A percentile compares a stretch with the other conserved stretches of the same genome.
These are phyloP conservation scores for Cephus sareptanus DNA, from an alignment of 2,888 invertebrate species.

Conservation along the genomic window DNA sequence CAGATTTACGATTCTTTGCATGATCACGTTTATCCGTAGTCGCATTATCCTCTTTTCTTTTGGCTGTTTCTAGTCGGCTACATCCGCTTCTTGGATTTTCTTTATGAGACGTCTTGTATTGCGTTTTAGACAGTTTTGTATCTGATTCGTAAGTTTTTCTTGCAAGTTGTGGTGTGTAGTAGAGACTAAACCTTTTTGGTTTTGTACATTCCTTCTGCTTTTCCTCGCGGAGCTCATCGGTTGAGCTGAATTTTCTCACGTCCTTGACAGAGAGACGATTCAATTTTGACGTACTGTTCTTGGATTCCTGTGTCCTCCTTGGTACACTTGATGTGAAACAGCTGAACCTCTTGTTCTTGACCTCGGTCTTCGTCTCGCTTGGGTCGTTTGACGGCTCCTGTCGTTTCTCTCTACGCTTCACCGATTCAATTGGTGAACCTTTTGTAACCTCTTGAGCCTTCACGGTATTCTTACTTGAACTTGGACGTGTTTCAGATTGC, in stretches of 20 bases:
- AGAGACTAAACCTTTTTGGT: conserved; percentile 52
- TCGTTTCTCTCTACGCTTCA: conserved; percentile 39
- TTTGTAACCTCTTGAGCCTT: conserved; percentile 22
- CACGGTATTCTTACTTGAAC: conserved; percentile 1
- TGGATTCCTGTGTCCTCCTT: conserved; percentile 30
- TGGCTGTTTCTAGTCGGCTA: conserved; percentile 31
- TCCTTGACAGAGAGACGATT: conserved; percentile 24
- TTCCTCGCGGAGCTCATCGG: conserved; percentile 49
- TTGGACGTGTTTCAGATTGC: too few species aligned
- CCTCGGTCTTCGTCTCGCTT: conserved; percentile 18
- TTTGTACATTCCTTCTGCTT: conserved; percentile 39
- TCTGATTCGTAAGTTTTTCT: conserved; percentile 48
- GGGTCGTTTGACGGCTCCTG: conserved; percentile 20
- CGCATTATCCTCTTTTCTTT: conserved; percentile 26
- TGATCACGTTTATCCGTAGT: conserved; percentile 5
- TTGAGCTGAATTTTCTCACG: conserved; percentile 45
- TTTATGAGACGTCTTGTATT: conserved; percentile 19
- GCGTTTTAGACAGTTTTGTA: neutral
- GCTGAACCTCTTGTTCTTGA: conserved; percentile 44
- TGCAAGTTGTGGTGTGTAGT: conserved; percentile 55
- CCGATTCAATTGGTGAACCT: conserved; percentile 35
- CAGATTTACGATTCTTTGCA: conserved; percentile 39
- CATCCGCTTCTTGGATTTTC: conserved; percentile 15
- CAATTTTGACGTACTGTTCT: conserved; percentile 7
- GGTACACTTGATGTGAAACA: conserved; percentile 36